phyloP scores from a whole-genome alignment of 2,113 vertebrate species.

The Rhagologus leucostigma region DNA sequence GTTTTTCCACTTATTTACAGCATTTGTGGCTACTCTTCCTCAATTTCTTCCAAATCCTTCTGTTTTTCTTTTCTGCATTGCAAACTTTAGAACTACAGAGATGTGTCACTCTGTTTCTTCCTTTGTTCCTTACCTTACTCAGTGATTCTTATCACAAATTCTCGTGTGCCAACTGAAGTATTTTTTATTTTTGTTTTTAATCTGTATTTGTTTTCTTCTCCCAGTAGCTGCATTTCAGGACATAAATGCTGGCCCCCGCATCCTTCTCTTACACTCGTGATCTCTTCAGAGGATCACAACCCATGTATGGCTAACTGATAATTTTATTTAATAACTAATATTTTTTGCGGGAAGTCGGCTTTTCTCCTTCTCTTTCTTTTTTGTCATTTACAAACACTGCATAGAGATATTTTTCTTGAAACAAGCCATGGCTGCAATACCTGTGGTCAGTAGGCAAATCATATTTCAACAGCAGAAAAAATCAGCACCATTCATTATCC shows the following conservation, averaged over 20 bases:
- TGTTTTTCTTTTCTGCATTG: neutral
- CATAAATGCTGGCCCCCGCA: neutral
- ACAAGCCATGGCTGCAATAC: neutral
- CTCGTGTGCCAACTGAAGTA: neutral
- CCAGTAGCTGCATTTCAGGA: neutral
- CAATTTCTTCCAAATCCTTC: neutral
- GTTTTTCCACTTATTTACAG: neutral
- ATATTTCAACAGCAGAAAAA: neutral
- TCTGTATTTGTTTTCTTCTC: neutral
- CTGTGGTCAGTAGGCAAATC: conserved; percentile 35
- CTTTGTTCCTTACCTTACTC: neutral
- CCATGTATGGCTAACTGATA: too few relatives aligned
- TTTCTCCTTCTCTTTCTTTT: neutral
- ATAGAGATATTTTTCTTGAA: neutral
- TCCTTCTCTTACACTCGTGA: neutral
- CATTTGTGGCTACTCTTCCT: neutral
- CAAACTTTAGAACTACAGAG: neutral
- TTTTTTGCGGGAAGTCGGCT: neutral
- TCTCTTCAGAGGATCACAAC: neutral
- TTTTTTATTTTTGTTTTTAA: neutral
- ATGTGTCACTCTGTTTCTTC: neutral
- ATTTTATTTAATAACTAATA: neutral
- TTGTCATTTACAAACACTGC: neutral
- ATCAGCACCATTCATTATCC: conserved; percentile 32
- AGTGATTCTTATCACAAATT: neutral